These are phyloP conservation scores for Paralvinella palmiformis DNA, from an alignment of 1,140 invertebrate species.

Conservation along the genomic window DNA sequence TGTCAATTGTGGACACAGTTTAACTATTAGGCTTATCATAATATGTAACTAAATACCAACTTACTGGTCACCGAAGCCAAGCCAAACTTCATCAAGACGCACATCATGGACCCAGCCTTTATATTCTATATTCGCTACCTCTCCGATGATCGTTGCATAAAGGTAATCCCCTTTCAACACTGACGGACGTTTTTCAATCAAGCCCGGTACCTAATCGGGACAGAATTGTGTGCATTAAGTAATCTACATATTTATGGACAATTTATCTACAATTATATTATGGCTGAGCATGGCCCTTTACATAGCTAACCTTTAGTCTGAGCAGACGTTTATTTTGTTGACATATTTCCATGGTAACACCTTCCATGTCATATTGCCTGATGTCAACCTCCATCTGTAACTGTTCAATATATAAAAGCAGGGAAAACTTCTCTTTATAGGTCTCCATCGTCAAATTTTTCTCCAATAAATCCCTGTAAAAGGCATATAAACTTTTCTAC, in stretches of 20 bases:
- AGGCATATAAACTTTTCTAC: too few relatives aligned
- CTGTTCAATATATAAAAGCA: conserved; percentile 72
- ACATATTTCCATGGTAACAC: conserved; percentile 10
- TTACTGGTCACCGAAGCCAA: conserved; percentile 66
- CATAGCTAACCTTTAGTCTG: conserved; percentile 23
- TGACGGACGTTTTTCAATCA: conserved; percentile 77
- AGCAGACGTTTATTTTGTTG: conserved; percentile 21
- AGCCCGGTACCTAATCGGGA: conserved; percentile 60
- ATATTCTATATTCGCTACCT: conserved; percentile 49
- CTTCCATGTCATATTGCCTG: conserved; percentile 61
- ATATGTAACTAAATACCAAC: too few relatives aligned
- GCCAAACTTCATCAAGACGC: conserved; percentile 58
- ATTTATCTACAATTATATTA: neutral
- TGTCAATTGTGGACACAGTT: too few relatives aligned
- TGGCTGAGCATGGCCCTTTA: neutral
- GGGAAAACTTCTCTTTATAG: conserved; percentile 57
- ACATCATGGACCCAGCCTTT: conserved; percentile 74
- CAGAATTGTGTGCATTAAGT: neutral
- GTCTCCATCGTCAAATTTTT: conserved; percentile 13
- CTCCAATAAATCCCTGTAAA: neutral
- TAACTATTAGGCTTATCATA: too few relatives aligned
- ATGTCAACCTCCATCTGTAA: conserved; percentile 57
- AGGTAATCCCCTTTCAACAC: conserved; percentile 72
- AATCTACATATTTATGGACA: neutral
- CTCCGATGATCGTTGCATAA: conserved; percentile 43